A percentile compares a stretch with the other conserved stretches of the same genome.
Conservation (phyloP, 2,113 vertebrate genomes). For the Vulpes ferrilata region DNA sequence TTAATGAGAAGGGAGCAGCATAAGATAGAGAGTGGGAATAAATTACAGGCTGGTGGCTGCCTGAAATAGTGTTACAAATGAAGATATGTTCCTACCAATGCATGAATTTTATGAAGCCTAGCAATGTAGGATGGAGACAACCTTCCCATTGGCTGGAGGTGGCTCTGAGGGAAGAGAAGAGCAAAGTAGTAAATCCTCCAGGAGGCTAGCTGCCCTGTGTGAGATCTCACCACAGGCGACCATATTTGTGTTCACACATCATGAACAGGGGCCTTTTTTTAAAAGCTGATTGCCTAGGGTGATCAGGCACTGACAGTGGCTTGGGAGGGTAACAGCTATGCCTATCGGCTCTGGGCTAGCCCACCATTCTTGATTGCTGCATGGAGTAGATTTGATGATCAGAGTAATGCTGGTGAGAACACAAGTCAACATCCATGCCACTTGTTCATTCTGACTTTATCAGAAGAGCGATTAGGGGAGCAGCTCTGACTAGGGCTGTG, state of each 20-base stretch:
- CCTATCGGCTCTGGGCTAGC: rapidly evolving
- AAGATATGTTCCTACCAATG: neutral
- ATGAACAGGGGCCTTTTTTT: neutral
- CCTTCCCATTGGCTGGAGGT: neutral
- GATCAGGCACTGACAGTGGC: neutral
- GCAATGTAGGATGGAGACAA: neutral
- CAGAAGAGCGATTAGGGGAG: conserved; percentile 67
- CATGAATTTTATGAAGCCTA: neutral
- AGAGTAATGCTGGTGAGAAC: conserved; percentile 57
- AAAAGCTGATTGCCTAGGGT: neutral
- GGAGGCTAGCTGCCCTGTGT: rapidly evolving
- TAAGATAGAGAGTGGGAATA: neutral
- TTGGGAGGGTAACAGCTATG: neutral
- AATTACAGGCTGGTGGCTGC: neutral
- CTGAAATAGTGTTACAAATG: conserved; percentile 35
- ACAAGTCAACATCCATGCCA: neutral
- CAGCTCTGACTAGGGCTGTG: neutral
- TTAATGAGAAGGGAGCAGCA: neutral
- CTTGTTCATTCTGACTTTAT: conserved; percentile 66
- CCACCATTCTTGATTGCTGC: conserved; percentile 19
- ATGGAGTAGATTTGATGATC: neutral
- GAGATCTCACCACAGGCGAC: neutral
- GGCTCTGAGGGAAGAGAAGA: neutral
- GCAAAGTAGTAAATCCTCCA: neutral
- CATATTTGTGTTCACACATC: neutral